Evolutionary conservation across 2,888 invertebrate species (phyloP).

Genomic region (Pogonocherus hispidulus): DNA sequence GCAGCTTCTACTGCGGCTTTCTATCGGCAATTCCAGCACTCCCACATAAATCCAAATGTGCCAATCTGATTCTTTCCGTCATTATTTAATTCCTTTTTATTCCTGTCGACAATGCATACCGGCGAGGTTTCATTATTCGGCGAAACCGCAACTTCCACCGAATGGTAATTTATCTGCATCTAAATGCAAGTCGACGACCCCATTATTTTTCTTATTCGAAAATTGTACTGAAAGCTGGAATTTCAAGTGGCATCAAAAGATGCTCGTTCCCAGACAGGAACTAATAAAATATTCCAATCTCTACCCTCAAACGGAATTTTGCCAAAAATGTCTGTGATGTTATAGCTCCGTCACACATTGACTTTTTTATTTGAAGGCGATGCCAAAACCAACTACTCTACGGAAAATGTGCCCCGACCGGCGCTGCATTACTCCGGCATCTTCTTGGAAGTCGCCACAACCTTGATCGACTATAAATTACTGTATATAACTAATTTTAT

Average conservation of each 20-base stretch:
- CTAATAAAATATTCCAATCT: not conserved
- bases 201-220: not conserved
- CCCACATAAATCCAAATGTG: not conserved
- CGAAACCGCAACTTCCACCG: not conserved
- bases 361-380: too few relatives aligned
- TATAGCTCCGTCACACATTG: too few relatives aligned
- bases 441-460: too few relatives aligned
- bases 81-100: not conserved
- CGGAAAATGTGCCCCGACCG: too few relatives aligned
- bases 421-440: too few relatives aligned
- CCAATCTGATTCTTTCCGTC: not conserved
- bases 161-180: not conserved
- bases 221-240: constrained; percentile 9
- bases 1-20: too few relatives aligned
- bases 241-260: constrained; percentile 4
- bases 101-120: too few relatives aligned
- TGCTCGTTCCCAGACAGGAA: not conserved
- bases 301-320: too few relatives aligned
- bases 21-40: not conserved
- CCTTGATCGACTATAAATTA: too few relatives aligned
- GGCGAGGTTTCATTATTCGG: not conserved
- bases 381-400: too few relatives aligned
- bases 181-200: not conserved
- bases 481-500: too few relatives aligned
- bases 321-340: too few relatives aligned